Evolutionary conservation across 2,888 invertebrate genomes (phyloP), one percentile per base, ranked within the genome.

Genomic region (Steinernema scapterisci): DNA sequence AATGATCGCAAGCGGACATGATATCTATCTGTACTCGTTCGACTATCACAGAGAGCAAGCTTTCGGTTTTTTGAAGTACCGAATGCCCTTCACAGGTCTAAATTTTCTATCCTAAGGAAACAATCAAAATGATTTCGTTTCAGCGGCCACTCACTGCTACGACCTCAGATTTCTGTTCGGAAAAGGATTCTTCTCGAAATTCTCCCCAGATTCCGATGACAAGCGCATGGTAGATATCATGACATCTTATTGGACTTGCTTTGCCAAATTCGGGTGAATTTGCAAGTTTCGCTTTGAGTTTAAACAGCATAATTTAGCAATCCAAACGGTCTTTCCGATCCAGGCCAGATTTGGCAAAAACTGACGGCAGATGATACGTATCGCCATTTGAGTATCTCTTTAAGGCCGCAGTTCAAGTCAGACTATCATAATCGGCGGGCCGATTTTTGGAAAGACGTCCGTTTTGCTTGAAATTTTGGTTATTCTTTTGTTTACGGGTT

Each of bases 241-340:
- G 82, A 80, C 82, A 0, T 76, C 76, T 70, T 81, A 83, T 80
- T 82, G 82, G 82, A 80, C 82, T 5, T 82, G 81, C 63, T 83
- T 83, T 71, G 82, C 81, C 19, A 83, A 83, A 78, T 81, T 78
- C 71, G 83, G 83, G 83, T 51, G 13, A 1, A 9, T 27, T 16
- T 31, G 16, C 9, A 25, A n/a, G n/a, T n/a, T n/a, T n/a, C n/a
- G n/a, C n/a, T n/a, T n/a, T n/a, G n/a, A n/a, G n/a, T n/a, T n/a
- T n/a, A n/a, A n/a, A n/a, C n/a, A n/a, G n/a, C n/a, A n/a, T n/a
- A n/a, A n/a, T n/a, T n/a, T 38, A 78, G 78, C 9, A 73, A 79
- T 74, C 79, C 79, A n/a, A 79, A 78, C 73, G 70, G 72, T n/a
- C 51, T 38, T 38, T 6, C 54, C 52, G 51, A 21, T 13, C 38